Conservation (phyloP, 2,797 vertebrate genomes). For the Leontocebus nigricollis region DNA sequence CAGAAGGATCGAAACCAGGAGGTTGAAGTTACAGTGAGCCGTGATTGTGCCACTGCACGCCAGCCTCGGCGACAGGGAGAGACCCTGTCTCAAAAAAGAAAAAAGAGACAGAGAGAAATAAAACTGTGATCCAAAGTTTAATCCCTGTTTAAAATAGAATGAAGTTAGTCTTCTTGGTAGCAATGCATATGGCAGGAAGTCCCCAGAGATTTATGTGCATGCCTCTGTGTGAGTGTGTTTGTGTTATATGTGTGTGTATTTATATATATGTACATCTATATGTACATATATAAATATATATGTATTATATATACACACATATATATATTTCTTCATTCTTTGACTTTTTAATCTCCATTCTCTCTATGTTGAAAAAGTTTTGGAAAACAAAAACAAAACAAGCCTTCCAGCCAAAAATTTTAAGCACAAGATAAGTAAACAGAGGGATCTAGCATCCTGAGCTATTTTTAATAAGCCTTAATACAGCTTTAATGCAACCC, state of each 20-base stretch:
- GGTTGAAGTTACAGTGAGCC: neutral
- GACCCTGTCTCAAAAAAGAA: neutral
- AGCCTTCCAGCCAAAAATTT: neutral
- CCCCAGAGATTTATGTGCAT: neutral
- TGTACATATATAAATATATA: neutral
- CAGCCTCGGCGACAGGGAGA: neutral
- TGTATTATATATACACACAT: neutral
- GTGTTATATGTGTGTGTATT: neutral
- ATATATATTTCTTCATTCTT: neutral
- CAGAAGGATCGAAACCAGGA: neutral
- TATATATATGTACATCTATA: neutral
- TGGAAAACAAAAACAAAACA: neutral
- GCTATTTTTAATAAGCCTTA: conserved; percentile 18
- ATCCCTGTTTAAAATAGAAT: conserved; percentile 70
- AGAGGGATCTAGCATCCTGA: neutral
- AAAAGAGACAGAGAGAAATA: neutral
- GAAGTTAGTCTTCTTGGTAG: conserved; percentile 74
- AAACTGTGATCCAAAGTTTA: conserved; percentile 69
- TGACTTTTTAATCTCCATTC: neutral
- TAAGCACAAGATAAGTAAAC: neutral
- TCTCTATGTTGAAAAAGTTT: neutral
- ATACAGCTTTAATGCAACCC: neutral
- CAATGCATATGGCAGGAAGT: conserved; percentile 38
- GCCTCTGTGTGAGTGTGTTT: neutral
- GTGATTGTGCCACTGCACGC: neutral